These are phyloP conservation scores for Orthonyx spaldingii DNA, from an alignment of 2,113 vertebrate genomes.

Conservation along the genomic window DNA sequence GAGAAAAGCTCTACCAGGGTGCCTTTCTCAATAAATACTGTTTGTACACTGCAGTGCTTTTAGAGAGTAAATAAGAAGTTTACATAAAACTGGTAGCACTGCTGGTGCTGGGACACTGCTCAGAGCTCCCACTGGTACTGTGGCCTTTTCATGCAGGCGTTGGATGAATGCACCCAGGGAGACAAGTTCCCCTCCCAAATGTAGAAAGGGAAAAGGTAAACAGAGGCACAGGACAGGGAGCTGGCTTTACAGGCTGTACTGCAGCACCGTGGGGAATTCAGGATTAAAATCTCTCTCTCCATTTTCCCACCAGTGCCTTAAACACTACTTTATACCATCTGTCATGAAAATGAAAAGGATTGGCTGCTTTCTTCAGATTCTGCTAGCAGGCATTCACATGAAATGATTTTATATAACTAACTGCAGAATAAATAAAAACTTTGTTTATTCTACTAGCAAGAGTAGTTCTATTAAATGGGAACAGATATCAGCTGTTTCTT, in stretches of 20 bases:
- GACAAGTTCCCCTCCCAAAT: neutral
- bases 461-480: slow-evolving; percentile 5
- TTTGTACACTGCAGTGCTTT: neutral
- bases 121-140: neutral
- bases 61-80: neutral
- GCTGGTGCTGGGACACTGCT: neutral
- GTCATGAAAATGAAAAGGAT: neutral
- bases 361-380: slow-evolving; percentile 8
- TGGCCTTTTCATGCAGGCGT: neutral
- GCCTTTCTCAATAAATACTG: neutral
- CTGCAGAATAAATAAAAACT: slow-evolving; percentile 28
- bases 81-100: neutral
- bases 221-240: neutral
- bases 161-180: neutral
- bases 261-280: neutral
- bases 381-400: neutral
- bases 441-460: slow-evolving; percentile 39
- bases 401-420: neutral
- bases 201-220: neutral
- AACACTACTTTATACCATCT: slow-evolving; percentile 1
- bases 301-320: slow-evolving; percentile 22
- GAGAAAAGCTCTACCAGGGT: neutral
- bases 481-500: slow-evolving; percentile 11
- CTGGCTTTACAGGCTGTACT: neutral
- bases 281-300: slow-evolving; percentile 7